These are phyloP conservation scores for Iphiclides podalirius DNA, from an alignment of 2,888 invertebrate species.

Conservation along the genomic window DNA sequence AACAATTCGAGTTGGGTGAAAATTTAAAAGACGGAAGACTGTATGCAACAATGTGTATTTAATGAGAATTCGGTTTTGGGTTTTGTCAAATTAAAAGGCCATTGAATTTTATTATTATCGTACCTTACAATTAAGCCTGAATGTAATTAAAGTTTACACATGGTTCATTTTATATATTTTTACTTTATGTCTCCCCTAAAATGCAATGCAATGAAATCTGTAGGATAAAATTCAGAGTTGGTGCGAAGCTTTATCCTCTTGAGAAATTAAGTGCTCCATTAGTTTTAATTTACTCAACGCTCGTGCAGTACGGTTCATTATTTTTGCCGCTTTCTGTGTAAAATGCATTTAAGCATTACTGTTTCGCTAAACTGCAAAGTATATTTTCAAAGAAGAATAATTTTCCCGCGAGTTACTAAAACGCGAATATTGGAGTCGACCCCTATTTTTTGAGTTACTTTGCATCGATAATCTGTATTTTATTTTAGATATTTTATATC, in stretches of 20 bases:
- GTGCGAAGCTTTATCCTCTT: constrained; percentile 67
- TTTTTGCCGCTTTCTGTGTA: constrained; percentile 63
- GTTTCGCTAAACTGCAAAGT: constrained; percentile 21
- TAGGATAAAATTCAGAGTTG: constrained; percentile 47
- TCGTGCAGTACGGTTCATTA: constrained; percentile 61
- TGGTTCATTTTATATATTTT: too few relatives aligned
- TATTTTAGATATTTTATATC: too few relatives aligned
- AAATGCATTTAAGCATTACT: constrained; percentile 57
- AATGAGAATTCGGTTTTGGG: too few relatives aligned
- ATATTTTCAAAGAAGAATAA: constrained; percentile 1
- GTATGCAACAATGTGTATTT: too few relatives aligned
- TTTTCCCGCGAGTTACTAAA: background rate
- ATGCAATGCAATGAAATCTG: constrained; percentile 44
- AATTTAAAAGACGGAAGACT: too few relatives aligned
- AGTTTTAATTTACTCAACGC: constrained; percentile 76
- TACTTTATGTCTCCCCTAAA: background rate
- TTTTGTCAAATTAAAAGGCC: too few relatives aligned
- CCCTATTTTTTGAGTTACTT: background rate
- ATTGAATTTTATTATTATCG: too few relatives aligned
- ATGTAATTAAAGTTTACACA: too few relatives aligned
- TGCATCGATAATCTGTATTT: too few relatives aligned
- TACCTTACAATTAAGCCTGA: too few relatives aligned
- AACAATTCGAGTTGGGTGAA: too few relatives aligned
- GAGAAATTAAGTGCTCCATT: constrained; percentile 79
- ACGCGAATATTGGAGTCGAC: background rate